Base-by-base conservation (phyloP, 2,888 invertebrate species). In the Lapara coniferarum region DNA sequence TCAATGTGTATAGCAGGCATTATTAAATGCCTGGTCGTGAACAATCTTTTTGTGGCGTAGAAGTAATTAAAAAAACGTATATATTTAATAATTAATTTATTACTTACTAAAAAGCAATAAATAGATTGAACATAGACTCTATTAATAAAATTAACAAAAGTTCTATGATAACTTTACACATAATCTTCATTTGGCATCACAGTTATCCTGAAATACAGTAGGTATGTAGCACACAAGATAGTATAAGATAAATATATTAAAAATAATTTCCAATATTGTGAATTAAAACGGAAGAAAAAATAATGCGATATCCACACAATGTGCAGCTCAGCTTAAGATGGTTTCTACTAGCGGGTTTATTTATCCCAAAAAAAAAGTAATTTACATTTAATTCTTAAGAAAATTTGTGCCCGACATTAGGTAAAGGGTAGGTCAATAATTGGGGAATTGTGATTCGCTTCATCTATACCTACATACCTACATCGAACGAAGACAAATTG, bases 61-160 rank as follows among this genome's bases (percentile, higher is more conserved):
- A 52, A 25, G 0, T 16, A 1, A 51, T 52, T n/a, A 68, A 59
- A 52, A 25, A 52, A 49, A 51, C 12, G 52, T 16, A 44, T 19
- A n/a, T 53, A 5, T 68, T 68, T 52, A 68, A 86, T 86, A 83
- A 81, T 84, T 78, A 79, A 86, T 89, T 89, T 88, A 89, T 91
- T 91, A 89, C 88, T 90, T 88, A 85, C 90, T 92, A 91, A 88
- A 63, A 85, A 93, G 92, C 92, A 90, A 92, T 92, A 91, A 92
- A 91, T 92, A 90, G 85, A 89, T 88, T 86, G 87, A 90, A 89
- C 87, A 87, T 93, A 93, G 87, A 93, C 91, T 92, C 86, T 92
- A 91, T 89, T 77, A 86, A 90, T 90, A 90, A 90, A 67, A 90
- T 88, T 89, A 93, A 93, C 92, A 89, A 89, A 92, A 88, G 81